Base-by-base conservation (phyloP, 2,113 vertebrate species). In the Polypterus bichir region DNA sequence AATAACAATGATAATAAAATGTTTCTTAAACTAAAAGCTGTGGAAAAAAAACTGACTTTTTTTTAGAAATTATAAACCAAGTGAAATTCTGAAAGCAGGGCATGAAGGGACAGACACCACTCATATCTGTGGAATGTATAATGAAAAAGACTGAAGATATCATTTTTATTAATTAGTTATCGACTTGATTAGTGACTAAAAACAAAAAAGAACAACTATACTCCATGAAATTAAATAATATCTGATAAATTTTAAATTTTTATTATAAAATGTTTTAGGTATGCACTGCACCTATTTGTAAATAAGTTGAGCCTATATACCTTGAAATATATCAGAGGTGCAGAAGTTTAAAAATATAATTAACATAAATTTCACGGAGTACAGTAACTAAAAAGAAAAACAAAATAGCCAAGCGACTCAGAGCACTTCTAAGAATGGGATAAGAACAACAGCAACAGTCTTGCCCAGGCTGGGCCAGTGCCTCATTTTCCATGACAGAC, bases 311-410 rank as follows among this genome's bases (percentile, higher is more conserved):
- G 55, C 57, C 27, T 48, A 66, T 60, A 61, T 53, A 61, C 11
- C 58, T 54, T 3, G 8, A 46, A 54, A 63, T 62, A 27, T 27
- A 27, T 27, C 27, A 27, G 27, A 27, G 27, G 27, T 27, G 27
- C 27, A 27, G 2, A 27, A 27, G 27, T 27, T 27, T 27, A 27
- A 54, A 65, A 59, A 71, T 68, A 27, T 71, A 73, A 79, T 77
- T 84, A 76, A 84, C 80, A 83, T 87, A 76, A 78, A 72, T 84
- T 88, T 88, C 81, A 76, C 68, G 62, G 49, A 64, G 75, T 64
- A 60, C 63, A 10, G 68, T 69, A 67, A 75, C 76, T 79, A 83
- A 68, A 79, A 68, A 65, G 70, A 62, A 64, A 59, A 60, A 2
- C n/a, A 60, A 66, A 68, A 68, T 68, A 72, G 76, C 72, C 79